Conservation (phyloP, 1,140 invertebrate genomes). For the Chironomus striatipennis region DNA sequence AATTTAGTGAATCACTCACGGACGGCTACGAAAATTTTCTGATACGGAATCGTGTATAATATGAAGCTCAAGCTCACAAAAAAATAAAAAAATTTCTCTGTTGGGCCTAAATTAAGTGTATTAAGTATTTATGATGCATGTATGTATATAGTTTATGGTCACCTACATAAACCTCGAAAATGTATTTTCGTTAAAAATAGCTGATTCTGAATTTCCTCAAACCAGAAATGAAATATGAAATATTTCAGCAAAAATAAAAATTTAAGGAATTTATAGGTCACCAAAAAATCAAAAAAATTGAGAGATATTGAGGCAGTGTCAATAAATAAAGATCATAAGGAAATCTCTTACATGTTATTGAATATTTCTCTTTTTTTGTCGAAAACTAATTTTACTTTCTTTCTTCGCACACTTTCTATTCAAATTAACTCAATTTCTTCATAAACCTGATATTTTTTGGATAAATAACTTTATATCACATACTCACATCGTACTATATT, state of each 20-base stretch:
- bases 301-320: not conserved
- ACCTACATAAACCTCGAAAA: not conserved
- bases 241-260: not conserved
- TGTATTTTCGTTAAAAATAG: constrained; percentile 5
- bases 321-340: constrained; percentile 2
- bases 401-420: constrained; percentile 21
- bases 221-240: not conserved
- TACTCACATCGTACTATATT: not conserved
- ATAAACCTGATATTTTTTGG: not conserved
- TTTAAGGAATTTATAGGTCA: constrained; percentile 5
- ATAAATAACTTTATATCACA: not conserved
- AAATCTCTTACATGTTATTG: constrained; percentile 4
- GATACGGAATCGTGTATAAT: not conserved
- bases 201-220: not conserved
- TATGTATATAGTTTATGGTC: not conserved
- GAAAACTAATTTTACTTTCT: not conserved
- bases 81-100: not conserved
- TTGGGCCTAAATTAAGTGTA: constrained; percentile 2
- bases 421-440: constrained; percentile 17
- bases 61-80: not conserved
- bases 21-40: not conserved
- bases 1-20: not conserved
- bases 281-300: not conserved
- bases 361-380: constrained; percentile 19
- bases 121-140: constrained; percentile 9